A percentile compares a stretch with the other conserved stretches of the same genome.
Evolutionary conservation across 2,797 vertebrate species (phyloP).

Genomic region (Hybognathus amarus): DNA sequence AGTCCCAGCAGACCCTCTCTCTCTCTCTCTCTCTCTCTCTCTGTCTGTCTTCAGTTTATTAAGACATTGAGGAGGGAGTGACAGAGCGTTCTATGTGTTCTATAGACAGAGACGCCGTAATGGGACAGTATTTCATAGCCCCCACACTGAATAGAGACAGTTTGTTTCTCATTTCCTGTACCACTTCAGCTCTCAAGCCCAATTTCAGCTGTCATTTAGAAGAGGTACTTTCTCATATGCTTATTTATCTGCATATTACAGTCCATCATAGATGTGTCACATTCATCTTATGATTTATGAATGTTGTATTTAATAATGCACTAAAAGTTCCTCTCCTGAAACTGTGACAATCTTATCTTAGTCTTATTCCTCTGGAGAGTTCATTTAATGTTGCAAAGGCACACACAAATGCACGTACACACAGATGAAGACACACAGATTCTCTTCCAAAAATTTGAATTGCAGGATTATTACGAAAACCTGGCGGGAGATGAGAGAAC

Average conservation of each 20-base stretch:
- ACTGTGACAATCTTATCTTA: conserved; percentile 20
- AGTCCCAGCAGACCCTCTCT: conserved; percentile 34
- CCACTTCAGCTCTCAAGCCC: conserved; percentile 32
- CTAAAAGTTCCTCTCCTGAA: conserved; percentile 32
- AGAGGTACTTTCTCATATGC: conserved; percentile 27
- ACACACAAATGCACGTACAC: neutral
- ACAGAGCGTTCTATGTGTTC: conserved; percentile 36
- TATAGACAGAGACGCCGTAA: conserved; percentile 31
- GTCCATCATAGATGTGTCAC: neutral
- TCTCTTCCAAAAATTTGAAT: conserved; percentile 23
- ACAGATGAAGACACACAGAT: conserved; percentile 16
- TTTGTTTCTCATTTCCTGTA: conserved; percentile 50
- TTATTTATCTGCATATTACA: conserved; percentile 33
- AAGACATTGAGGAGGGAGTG: conserved; percentile 39
- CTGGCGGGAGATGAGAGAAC: conserved; percentile 44
- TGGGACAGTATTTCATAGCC: conserved; percentile 39
- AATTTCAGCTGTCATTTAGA: conserved; percentile 41
- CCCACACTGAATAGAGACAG: conserved; percentile 26
- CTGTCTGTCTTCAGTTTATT: conserved; percentile 37
- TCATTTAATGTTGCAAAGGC: conserved; percentile 27
- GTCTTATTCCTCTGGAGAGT: conserved; percentile 2
- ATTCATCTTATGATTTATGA: conserved; percentile 33
- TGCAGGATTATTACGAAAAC: conserved; percentile 30
- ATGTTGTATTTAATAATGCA: conserved; percentile 16
- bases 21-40: neutral